A percentile compares a stretch with the other conserved stretches of the same genome.
phyloP scores from a whole-genome alignment of 2,888 invertebrate genomes.

The Melanostoma scalare region DNA sequence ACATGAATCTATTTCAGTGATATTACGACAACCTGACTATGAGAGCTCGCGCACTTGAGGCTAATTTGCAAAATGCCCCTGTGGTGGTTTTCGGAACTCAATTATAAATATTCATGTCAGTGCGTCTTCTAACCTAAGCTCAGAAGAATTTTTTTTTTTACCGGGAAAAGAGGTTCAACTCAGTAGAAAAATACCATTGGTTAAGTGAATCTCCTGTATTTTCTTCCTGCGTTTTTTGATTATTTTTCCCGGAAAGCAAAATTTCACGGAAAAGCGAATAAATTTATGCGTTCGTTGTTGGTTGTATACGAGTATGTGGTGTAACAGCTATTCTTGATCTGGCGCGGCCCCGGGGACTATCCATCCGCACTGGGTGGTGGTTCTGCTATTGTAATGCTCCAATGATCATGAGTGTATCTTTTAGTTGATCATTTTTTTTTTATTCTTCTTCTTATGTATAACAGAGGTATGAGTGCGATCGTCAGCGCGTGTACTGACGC shows the following conservation, averaged over 20 bases:
- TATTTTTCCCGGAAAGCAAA: conserved; percentile 34
- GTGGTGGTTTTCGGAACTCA: conserved; percentile 47
- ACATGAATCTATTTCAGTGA: background rate
- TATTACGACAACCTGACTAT: background rate
- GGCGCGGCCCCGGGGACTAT: background rate
- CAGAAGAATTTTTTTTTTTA: too few relatives aligned
- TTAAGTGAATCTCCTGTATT: conserved; percentile 27
- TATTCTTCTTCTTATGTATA: background rate
- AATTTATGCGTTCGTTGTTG: conserved; percentile 34
- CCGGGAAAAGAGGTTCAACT: conserved; percentile 4
- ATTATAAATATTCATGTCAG: conserved; percentile 68
- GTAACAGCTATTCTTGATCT: conserved; percentile 38
- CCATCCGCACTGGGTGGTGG: conserved; percentile 6
- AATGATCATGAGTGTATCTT: conserved; percentile 52
- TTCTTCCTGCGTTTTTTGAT: conserved; percentile 3
- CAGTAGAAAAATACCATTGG: conserved; percentile 12
- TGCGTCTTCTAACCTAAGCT: conserved; percentile 39
- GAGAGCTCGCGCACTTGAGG: conserved; percentile 34
- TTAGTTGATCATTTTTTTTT: conserved; percentile 41
- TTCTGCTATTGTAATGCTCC: conserved; percentile 51
- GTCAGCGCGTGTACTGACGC: conserved; percentile 67
- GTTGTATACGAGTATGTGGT: background rate
- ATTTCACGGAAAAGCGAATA: conserved; percentile 45
- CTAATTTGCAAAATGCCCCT: conserved; percentile 27
- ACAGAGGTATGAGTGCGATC: conserved; percentile 53